Evolutionary conservation across 2,113 vertebrate genomes (phyloP).

Genomic region (Panthera uncia): DNA sequence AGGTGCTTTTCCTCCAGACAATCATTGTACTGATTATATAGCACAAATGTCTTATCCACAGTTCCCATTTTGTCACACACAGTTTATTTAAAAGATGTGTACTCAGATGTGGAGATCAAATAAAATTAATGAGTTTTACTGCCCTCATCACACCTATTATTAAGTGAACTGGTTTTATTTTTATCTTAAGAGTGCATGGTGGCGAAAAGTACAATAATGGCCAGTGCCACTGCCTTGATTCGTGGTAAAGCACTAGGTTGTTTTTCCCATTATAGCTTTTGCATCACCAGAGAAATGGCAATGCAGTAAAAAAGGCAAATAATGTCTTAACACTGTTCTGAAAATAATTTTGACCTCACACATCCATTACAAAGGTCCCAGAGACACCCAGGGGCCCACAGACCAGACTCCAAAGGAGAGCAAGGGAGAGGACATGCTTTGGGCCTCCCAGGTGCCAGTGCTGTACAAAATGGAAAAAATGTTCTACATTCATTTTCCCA

Average conservation of each 20-base stretch:
- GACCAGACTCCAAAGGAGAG: neutral
- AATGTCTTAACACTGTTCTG: neutral
- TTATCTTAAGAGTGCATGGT: neutral
- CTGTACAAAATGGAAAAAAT: neutral
- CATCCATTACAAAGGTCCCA: neutral
- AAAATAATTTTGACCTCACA: neutral
- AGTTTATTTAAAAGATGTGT: neutral
- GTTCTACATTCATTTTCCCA: neutral
- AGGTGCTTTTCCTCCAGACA: neutral
- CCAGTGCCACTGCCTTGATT: neutral
- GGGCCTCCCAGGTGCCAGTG: neutral
- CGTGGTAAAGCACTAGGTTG: neutral
- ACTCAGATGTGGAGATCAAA: neutral
- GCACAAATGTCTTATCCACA: neutral
- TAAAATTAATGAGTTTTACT: neutral
- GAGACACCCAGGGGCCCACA: neutral
- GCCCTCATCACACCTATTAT: neutral
- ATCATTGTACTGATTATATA: neutral
- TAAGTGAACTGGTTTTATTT: neutral
- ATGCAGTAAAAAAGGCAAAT: neutral
- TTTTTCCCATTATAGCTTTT: neutral
- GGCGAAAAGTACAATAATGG: neutral
- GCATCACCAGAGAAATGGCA: neutral
- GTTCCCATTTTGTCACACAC: neutral
- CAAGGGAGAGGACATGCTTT: neutral